Evolutionary conservation across 2,888 invertebrate genomes (phyloP), one percentile per base, ranked within the genome.

Genomic region (Deroplatys truncata): DNA sequence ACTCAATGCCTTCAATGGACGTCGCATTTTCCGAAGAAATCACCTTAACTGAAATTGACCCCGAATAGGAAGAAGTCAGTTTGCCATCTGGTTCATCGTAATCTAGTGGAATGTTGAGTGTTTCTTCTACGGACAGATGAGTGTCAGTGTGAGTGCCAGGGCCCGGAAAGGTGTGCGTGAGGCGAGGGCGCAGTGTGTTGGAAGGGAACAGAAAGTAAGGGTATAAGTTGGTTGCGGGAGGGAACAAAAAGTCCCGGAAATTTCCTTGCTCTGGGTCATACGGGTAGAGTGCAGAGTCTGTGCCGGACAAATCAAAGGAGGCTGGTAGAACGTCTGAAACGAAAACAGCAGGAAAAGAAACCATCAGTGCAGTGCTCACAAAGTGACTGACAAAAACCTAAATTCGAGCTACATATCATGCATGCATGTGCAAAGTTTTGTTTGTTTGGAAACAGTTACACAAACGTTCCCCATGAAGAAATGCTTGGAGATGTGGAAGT

Each of bases 121-220:
- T 93, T 92, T 93, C 94, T 93, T 93, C 94, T 93, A 94, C 93
- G 92, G 92, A 92, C 90, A 92, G 92, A 91, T 92, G 92, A 91
- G 91, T 91, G 91, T 92, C 92, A 84, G 85, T 86, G 84, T 87
- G 87, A 82, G 89, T 84, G 35, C 88, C 88, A 20, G 89, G 28
- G 89, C 84, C 91, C 91, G 91, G 90, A 90, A 90, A 91, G 91
- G 90, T 91, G 92, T 92, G 92, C 91, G 91, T 92, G 90, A 92
- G 92, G 92, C 92, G 92, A 91, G 92, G 93, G 92, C 91, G 92
- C 92, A 91, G 92, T 91, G 92, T 92, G 84, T 91, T 90, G 88
- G 91, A 94, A 92, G 95, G 95, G 93, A 95, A 95, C 92, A 96
- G 94, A 94, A 95, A 95, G 93, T 95, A 95, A 91, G 95, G 95